These are phyloP conservation scores for Agrotis segetum DNA, from an alignment of 2,888 invertebrate species.

Conservation along the genomic window DNA sequence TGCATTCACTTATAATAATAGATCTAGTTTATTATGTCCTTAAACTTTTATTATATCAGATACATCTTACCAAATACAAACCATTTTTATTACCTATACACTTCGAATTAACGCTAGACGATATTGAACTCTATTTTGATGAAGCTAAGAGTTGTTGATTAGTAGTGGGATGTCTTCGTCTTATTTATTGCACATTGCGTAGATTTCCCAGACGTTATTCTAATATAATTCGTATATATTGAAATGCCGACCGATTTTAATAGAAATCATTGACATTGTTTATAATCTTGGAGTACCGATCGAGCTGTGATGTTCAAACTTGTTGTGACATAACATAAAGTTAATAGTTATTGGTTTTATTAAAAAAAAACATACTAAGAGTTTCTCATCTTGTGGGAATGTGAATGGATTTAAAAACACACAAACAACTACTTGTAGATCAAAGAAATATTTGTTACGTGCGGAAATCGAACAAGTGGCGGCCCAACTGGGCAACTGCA, in stretches of 20 bases:
- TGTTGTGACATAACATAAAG: constrained; percentile 57
- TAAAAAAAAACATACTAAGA: no score
- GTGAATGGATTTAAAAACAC: no score
- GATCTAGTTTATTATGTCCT: constrained; percentile 71
- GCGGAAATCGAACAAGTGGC: no score
- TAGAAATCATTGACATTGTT: constrained; percentile 90
- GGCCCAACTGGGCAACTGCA: no score
- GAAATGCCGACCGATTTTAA: constrained; percentile 88
- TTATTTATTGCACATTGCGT: constrained; percentile 88
- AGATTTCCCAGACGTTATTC: constrained; percentile 87
- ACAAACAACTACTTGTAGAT: no score
- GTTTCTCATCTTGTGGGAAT: no score
- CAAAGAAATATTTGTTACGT: no score
- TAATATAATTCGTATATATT: constrained; percentile 84
- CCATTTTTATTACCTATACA: constrained; percentile 47
- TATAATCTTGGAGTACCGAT: constrained; percentile 86
- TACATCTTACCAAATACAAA: constrained; percentile 78
- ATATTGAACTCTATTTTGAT: constrained; percentile 67
- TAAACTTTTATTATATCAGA: constrained; percentile 82
- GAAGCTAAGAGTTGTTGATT: constrained; percentile 58
- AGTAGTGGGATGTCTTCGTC: constrained; percentile 38
- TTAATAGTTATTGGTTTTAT: constrained; percentile 4
- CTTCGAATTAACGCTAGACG: neutral
- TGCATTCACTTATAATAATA: constrained; percentile 60
- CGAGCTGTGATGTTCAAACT: constrained; percentile 81